These are phyloP conservation scores for Luscinia luscinia DNA, from an alignment of 2,797 vertebrate species.

Conservation along the genomic window DNA sequence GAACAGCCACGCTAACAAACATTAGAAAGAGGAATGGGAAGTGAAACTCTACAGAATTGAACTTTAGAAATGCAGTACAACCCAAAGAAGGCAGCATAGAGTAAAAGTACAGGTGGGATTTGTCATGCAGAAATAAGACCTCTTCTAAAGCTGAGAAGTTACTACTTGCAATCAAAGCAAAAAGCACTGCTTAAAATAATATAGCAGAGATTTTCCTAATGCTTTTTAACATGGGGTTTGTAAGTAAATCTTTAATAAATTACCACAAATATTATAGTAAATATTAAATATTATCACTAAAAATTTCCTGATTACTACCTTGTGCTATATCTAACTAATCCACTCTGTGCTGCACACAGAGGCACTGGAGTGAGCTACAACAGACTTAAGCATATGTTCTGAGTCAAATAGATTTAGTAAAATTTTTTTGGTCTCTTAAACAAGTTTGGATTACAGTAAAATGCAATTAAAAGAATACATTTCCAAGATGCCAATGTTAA, in stretches of 20 bases:
- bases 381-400: neutral
- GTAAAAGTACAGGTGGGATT: neutral
- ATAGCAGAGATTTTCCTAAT: neutral
- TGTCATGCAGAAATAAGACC: neutral
- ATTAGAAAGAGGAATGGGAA: neutral
- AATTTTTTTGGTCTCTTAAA: neutral
- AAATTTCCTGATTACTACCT: neutral
- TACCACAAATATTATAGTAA: neutral
- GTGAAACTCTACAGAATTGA: neutral
- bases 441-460: neutral
- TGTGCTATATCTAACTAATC: neutral
- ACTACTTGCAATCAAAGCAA: neutral
- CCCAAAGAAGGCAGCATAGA: neutral
- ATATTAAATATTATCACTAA: neutral
- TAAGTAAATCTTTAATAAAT: neutral
- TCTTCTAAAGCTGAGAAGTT: neutral
- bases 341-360: neutral
- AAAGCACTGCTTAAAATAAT: neutral
- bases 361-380: neutral
- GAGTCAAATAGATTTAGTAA: neutral
- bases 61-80: neutral
- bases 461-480: neutral
- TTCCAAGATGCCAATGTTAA: neutral
- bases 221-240: neutral
- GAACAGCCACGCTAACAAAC: conserved; percentile 6